Evolutionary conservation across 2,888 invertebrate genomes (phyloP).

Genomic region (Drosophila mulleri): DNA sequence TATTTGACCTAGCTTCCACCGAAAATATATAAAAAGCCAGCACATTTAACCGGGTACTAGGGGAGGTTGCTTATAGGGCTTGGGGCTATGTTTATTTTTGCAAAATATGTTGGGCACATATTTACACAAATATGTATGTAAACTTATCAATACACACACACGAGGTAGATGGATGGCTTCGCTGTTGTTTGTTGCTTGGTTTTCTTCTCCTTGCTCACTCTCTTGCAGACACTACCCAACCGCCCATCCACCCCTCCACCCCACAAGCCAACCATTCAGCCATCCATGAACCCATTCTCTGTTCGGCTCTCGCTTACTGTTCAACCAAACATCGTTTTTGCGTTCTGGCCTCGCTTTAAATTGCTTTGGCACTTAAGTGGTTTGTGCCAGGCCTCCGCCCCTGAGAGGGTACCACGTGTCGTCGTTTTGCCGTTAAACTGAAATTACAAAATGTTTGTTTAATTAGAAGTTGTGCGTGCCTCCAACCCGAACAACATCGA

Average conservation of each 20-base stretch:
- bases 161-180: constrained; percentile 36
- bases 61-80: constrained; percentile 57
- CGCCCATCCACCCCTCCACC: neutral
- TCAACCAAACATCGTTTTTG: constrained; percentile 65
- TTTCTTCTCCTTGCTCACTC: constrained; percentile 12
- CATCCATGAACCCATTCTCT: constrained; percentile 3
- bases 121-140: constrained; percentile 77
- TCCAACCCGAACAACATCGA: constrained; percentile 12
- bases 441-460: constrained; percentile 81
- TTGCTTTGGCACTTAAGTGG: constrained; percentile 83
- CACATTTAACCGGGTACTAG: constrained; percentile 2
- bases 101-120: constrained; percentile 78
- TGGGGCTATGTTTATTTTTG: constrained; percentile 75
- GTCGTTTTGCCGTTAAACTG: constrained; percentile 77
- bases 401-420: constrained; percentile 72
- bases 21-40: constrained; percentile 13
- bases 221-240: neutral
- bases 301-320: constrained; percentile 10
- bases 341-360: constrained; percentile 74
- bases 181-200: constrained; percentile 10
- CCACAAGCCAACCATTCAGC: neutral
- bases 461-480: constrained; percentile 78
- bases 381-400: constrained; percentile 69
- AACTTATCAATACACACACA: constrained; percentile 40
- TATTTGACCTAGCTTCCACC: constrained; percentile 44